These are phyloP conservation scores for Panagrolaimus sp. DNA, from an alignment of 1,140 invertebrate species.

Conservation along the genomic window DNA sequence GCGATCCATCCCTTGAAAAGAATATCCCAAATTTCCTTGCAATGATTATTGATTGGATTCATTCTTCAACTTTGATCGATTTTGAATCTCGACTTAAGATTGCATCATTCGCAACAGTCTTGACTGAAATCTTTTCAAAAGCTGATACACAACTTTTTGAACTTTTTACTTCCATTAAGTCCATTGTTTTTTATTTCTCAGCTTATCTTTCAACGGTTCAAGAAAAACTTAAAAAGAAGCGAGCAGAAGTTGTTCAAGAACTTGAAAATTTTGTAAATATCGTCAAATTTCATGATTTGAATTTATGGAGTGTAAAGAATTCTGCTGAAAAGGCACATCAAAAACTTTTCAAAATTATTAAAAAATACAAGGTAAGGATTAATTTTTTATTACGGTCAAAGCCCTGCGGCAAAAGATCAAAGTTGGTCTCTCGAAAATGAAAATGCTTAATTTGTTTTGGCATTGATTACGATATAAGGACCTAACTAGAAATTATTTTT, in stretches of 20 bases:
- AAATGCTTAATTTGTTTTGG: too few species aligned
- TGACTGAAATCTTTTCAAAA: slow-evolving; percentile 18
- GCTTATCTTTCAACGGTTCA: slow-evolving; percentile 71
- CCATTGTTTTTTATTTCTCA: slow-evolving; percentile 76
- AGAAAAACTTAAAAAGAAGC: slow-evolving; percentile 67
- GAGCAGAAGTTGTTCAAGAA: slow-evolving; percentile 70
- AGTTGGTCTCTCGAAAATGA: too few species aligned
- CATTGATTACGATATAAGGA: too few species aligned
- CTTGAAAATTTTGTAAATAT: slow-evolving; percentile 82
- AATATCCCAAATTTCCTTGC: slow-evolving; percentile 36
- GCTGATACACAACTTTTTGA: background rate
- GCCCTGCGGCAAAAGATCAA: too few species aligned
- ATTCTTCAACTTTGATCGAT: slow-evolving; percentile 75
- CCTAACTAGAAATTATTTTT: too few species aligned
- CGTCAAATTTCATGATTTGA: slow-evolving; percentile 87
- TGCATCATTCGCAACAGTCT: slow-evolving; percentile 72
- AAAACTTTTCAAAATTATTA: slow-evolving; percentile 53
- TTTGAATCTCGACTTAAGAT: slow-evolving; percentile 74
- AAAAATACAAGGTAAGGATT: slow-evolving; percentile 49
- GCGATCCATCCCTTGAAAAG: background rate
- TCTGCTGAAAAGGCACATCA: slow-evolving; percentile 46
- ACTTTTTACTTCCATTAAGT: slow-evolving; percentile 63
- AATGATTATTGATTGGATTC: slow-evolving; percentile 65
- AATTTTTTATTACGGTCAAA: too few species aligned
- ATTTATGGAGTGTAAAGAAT: slow-evolving; percentile 84